Percentiles rank a stretch among this genome's conserved stretches.
These are phyloP conservation scores for Hestina assimilis DNA, from an alignment of 1,140 invertebrate genomes.

Conservation along the genomic window DNA sequence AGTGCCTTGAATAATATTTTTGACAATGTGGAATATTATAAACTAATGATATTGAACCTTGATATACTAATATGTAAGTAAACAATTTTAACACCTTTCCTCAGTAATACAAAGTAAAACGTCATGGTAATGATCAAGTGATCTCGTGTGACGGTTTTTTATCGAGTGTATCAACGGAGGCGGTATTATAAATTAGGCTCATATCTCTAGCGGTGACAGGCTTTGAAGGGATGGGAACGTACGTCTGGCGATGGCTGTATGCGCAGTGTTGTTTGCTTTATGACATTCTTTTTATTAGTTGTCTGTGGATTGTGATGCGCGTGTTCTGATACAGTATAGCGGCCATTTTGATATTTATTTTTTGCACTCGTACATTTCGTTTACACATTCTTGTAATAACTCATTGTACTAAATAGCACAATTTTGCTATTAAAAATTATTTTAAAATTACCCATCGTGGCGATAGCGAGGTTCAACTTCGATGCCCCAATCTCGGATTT, in stretches of 20 bases:
- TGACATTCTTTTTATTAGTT: constrained; percentile 37
- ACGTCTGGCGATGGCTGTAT: constrained; percentile 20
- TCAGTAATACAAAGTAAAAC: constrained; percentile 11
- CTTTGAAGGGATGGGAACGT: constrained; percentile 44
- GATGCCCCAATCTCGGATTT: too few relatives aligned
- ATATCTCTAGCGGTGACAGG: constrained; percentile 43
- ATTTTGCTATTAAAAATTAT: too few relatives aligned
- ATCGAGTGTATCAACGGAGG: constrained; percentile 38
- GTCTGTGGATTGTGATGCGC: constrained; percentile 15
- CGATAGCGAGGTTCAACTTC: too few relatives aligned
- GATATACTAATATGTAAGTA: neutral
- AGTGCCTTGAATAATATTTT: too few relatives aligned
- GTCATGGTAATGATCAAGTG: constrained; percentile 32
- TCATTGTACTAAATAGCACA: too few relatives aligned
- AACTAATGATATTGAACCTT: neutral
- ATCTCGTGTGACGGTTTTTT: constrained; percentile 37
- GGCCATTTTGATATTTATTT: constrained; percentile 11
- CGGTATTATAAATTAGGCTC: constrained; percentile 44
- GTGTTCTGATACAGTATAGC: constrained; percentile 3
- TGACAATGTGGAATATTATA: too few relatives aligned
- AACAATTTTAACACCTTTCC: constrained; percentile 25
- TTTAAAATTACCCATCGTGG: too few relatives aligned
- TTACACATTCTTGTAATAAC: too few relatives aligned
- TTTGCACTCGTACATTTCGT: neutral
- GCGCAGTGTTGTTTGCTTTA: constrained; percentile 36